Evolutionary conservation across 92 coral and sea anemone species (phyloP), one percentile per base, ranked within the genome.

Genomic region (Nematostella vectensis): DNA sequence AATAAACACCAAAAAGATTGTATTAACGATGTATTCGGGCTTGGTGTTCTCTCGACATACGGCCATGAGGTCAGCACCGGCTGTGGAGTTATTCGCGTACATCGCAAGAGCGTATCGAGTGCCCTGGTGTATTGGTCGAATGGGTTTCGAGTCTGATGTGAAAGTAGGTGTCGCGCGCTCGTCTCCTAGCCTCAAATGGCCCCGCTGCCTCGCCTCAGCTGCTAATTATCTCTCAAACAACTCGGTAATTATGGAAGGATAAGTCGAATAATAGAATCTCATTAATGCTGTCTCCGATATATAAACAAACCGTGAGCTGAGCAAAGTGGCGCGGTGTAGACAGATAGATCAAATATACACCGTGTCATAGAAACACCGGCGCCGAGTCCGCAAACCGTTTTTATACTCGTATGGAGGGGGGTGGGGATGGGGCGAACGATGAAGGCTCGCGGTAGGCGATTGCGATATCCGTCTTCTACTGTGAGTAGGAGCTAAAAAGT

Each of bases 1-100:
- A 19, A 93, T 73, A 9, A 93, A 48, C 42, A 79, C 72, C 8
- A 93, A 55, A 49, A 72, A 93, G 0, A 71, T 50, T 0, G 78
- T 75, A 73, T 87, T 59, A 3, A 93, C 16, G 22, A 79, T 54
- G 54, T 68, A 70, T 51, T 55, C 61, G 2, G 81, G 70, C 18
- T 6, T 4, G 3, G 96, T 69, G 0, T 88, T 50, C 21, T 45
- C 15, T 27, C 59, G 62, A 53, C 98, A 91, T 13, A 59, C 55
- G 29, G 27, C 27, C 38, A 40, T 20, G 11, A 43, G 40, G 12
- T 18, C 53, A n/a, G 37, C 15, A 4, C 26, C 29, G 18, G 19
- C 43, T 25, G 58, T 47, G 4, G 27, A 25, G 40, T 29, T 36
- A 11, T 53, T 69, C 76, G 53, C n/a, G n/a, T n/a, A n/a, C 40